These are phyloP conservation scores for Sminthurinus aureus DNA, from an alignment of 2,888 invertebrate genomes.

Conservation along the genomic window DNA sequence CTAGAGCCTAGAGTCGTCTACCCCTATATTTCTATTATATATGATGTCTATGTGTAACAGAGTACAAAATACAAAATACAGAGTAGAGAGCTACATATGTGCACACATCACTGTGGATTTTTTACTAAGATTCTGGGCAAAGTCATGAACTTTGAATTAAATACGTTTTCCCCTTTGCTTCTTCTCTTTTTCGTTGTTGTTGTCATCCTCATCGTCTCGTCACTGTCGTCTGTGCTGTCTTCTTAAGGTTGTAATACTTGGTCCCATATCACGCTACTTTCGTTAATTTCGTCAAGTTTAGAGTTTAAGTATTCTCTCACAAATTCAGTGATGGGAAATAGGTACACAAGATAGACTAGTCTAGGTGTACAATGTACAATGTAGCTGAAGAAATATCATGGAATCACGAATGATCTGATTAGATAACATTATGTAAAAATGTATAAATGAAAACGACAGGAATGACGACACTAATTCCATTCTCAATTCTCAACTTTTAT, in stretches of 20 bases:
- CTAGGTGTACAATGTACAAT: background rate
- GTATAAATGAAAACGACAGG: background rate
- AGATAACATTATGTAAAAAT: background rate
- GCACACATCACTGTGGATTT: constrained; percentile 36
- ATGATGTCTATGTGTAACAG: no score
- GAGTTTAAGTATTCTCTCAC: background rate
- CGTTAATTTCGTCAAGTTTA: background rate
- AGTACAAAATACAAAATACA: no score
- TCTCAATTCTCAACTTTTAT: background rate
- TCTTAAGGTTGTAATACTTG: constrained; percentile 2
- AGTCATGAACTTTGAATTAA: constrained; percentile 42
- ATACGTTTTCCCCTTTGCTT: constrained; percentile 14
- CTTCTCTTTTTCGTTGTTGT: background rate
- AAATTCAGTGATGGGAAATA: constrained; percentile 3
- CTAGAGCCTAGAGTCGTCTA: constrained; percentile 33
- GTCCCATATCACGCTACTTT: background rate
- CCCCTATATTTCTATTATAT: constrained; percentile 28
- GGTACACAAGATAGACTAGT: background rate
- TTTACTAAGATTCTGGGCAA: constrained; percentile 37
- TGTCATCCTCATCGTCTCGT: background rate
- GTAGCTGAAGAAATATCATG: constrained; percentile 19
- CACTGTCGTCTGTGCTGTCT: background rate
- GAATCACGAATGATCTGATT: constrained; percentile 39
- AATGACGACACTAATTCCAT: constrained; percentile 29
- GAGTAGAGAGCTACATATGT: background rate